phyloP scores from a whole-genome alignment of 2,888 invertebrate genomes.

The Hirudinaria manillensis region DNA sequence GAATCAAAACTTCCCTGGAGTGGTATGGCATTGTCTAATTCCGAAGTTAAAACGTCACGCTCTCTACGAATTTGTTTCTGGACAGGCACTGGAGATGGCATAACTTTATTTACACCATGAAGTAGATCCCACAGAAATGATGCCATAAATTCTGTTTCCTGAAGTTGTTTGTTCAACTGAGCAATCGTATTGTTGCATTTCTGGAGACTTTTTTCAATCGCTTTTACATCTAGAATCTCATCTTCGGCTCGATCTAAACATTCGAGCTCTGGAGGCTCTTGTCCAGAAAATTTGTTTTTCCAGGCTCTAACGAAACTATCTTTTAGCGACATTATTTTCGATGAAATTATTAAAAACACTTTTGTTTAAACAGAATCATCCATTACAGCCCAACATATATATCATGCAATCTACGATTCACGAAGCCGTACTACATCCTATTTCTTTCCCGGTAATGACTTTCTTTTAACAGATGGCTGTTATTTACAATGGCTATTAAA shows the following conservation, averaged over 20 bases:
- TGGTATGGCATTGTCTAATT: constrained; percentile 22
- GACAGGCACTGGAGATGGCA: background rate
- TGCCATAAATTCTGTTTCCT: constrained; percentile 30
- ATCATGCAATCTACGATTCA: background rate
- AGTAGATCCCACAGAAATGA: constrained; percentile 31
- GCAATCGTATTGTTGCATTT: constrained; percentile 32
- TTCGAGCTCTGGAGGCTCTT: constrained; percentile 24
- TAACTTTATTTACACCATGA: constrained; percentile 20
- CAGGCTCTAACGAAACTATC: constrained; percentile 30
- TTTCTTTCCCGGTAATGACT: background rate
- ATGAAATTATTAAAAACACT: background rate
- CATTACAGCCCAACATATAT: background rate
- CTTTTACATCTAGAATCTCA: constrained; percentile 4
- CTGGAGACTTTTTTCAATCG: constrained; percentile 28
- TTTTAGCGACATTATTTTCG: constrained; percentile 24
- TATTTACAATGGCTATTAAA: too few species aligned
- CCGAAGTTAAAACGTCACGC: background rate
- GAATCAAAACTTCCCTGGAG: background rate
- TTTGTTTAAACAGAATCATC: background rate
- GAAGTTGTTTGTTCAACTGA: constrained; percentile 21
- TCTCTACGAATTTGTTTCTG: background rate
- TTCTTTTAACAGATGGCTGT: too few species aligned
- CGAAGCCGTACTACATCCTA: constrained; percentile 7
- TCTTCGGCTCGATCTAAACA: constrained; percentile 10
- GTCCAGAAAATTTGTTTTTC: constrained; percentile 24